Base-by-base conservation (phyloP, 2,888 invertebrate species). In the Eupeodes latifasciatus region DNA sequence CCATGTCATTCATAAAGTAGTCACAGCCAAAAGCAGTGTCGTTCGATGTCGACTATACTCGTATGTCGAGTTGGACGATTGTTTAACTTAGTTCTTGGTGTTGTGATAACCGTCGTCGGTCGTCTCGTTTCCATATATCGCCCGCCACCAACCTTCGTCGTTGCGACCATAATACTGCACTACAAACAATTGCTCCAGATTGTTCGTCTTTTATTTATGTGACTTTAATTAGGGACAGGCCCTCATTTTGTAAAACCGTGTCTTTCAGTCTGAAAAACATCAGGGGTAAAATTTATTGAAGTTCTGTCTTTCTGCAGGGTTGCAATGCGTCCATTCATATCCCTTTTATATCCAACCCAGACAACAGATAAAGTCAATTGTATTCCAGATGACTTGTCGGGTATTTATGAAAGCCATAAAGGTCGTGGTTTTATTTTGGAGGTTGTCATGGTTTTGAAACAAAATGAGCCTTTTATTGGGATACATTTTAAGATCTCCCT, bases 181-280 rank as follows among this genome's bases (percentile, higher is more conserved):
- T 55, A 40, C 74, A 19, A 19, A 61, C 49, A 79, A 51, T 69
- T 75, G 84, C 67, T 69, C 84, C 79, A 67, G 79, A 79, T 81
- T 67, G 77, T 53, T 78, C 78, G 53, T 72, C 72, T 77, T n/a
- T 78, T 78, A 78, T 83, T 78, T 83, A 83, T 83, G 83, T 51
- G 78, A 83, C 71, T 77, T 83, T 78, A 83, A 83, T 83, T 72
- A 59, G 66, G 64, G 78, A 19, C 83, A 78, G 66, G 66, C 66
- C 77, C 83, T 78, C 83, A 71, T 82, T 75, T 51, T 11, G 53
- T 36, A 62, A 47, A 16, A 76, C 16, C 40, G 16, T 69, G 34
- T 40, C 10, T 40, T 0, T 66, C 16, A 1, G 34, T 53, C 34
- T 69, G 75, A 55, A 40, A 44, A 34, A 75, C 19, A 19, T 19